Evolutionary conservation across 1,140 invertebrate species (phyloP).

Genomic region (Conus betulinus): DNA sequence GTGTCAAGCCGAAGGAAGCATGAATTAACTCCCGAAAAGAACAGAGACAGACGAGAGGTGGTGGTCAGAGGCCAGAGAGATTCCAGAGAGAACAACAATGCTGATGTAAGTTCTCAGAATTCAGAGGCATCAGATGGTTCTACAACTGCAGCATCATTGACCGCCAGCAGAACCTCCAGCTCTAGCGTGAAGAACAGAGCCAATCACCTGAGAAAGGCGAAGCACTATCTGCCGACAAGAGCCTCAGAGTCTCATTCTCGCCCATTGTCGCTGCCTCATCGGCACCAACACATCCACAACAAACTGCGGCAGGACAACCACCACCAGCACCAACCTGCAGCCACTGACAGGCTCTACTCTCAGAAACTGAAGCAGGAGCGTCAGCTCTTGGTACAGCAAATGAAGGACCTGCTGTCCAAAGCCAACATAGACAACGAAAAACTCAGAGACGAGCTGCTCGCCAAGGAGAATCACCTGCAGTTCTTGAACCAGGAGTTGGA

Average conservation of each 20-base stretch:
- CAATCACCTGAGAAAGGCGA: background rate
- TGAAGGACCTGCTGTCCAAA: slow-evolving; percentile 46
- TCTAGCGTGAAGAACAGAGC: slow-evolving; percentile 33
- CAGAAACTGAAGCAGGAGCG: slow-evolving; percentile 45
- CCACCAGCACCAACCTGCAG: background rate
- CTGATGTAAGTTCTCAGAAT: slow-evolving; percentile 12
- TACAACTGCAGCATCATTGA: slow-evolving; percentile 2
- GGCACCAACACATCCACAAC: slow-evolving; percentile 22
- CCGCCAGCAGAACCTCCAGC: slow-evolving; percentile 30
- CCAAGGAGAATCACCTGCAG: slow-evolving; percentile 40
- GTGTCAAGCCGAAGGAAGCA: slow-evolving; percentile 21
- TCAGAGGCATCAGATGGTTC: slow-evolving; percentile 20
- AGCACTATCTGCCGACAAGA: background rate
- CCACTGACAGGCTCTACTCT: slow-evolving; percentile 1
- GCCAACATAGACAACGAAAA: slow-evolving; percentile 45
- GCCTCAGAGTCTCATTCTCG: background rate
- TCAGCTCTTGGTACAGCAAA: slow-evolving; percentile 41
- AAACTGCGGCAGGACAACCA: slow-evolving; percentile 21
- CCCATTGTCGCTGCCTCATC: background rate
- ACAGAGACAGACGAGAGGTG: background rate
- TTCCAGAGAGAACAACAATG: background rate
- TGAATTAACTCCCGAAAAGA: background rate
- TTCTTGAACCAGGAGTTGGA: slow-evolving; percentile 44
- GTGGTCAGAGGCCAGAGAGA: background rate
- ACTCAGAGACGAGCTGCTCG: slow-evolving; percentile 36